These are phyloP conservation scores for Clivina fossor DNA, from an alignment of 2,888 invertebrate species.

Conservation along the genomic window DNA sequence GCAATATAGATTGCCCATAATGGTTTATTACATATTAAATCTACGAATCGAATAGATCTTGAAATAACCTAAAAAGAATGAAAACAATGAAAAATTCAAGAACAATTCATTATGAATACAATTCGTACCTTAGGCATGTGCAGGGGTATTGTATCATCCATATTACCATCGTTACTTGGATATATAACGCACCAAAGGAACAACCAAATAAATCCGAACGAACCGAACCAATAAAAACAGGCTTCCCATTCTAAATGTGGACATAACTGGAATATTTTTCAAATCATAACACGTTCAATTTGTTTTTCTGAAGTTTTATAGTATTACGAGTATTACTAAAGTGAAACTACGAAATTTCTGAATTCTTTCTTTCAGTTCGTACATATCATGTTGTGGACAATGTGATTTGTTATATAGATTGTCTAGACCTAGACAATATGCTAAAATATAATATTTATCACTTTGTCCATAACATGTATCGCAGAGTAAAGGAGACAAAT, in stretches of 20 bases:
- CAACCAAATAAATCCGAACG: constrained; percentile 68
- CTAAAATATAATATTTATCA: too few relatives aligned
- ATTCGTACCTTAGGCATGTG: constrained; percentile 61
- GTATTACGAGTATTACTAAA: too few relatives aligned
- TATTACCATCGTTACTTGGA: constrained; percentile 56
- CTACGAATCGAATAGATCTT: constrained; percentile 63
- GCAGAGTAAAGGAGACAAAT: too few relatives aligned
- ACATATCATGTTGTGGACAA: too few relatives aligned
- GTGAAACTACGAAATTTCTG: too few relatives aligned
- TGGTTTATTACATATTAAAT: constrained; percentile 68
- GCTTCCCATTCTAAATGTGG: constrained; percentile 68
- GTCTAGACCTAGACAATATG: too few relatives aligned
- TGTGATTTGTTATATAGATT: too few relatives aligned
- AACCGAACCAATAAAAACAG: constrained; percentile 70
- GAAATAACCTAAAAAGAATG: constrained; percentile 38
- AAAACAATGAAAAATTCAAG: neutral
- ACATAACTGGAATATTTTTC: constrained; percentile 61
- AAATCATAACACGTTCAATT: too few relatives aligned
- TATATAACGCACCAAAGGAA: constrained; percentile 65
- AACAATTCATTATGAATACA: neutral
- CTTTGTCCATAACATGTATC: too few relatives aligned
- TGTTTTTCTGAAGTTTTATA: too few relatives aligned
- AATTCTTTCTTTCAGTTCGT: too few relatives aligned
- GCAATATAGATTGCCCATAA: constrained; percentile 74
- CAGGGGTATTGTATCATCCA: constrained; percentile 59